Evolutionary conservation across 2,113 vertebrate species (phyloP).

Genomic region (Tachycineta bicolor): DNA sequence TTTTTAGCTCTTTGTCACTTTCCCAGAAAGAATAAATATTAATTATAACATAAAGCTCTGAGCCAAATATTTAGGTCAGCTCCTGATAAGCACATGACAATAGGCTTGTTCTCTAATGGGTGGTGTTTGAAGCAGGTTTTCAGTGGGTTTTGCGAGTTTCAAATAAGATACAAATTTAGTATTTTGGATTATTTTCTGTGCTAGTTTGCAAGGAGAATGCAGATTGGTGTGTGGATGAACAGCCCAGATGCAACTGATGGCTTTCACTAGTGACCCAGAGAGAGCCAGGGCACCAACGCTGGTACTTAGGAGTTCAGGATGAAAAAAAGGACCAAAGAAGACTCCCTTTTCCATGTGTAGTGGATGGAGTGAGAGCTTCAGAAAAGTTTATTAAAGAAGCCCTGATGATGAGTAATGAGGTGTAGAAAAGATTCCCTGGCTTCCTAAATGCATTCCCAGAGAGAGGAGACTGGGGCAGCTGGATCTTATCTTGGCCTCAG

Average conservation of each 20-base stretch:
- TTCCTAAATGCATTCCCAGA: not conserved
- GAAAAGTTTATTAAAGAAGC: not conserved
- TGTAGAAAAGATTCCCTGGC: not conserved
- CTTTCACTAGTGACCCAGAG: not conserved
- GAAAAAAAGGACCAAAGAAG: not conserved
- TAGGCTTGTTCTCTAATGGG: not conserved
- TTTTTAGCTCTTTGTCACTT: not conserved
- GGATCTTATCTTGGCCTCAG: not conserved
- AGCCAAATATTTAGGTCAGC: not conserved
- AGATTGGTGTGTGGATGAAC: not conserved
- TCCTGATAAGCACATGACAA: not conserved
- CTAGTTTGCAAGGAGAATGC: not conserved
- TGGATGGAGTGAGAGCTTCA: not conserved
- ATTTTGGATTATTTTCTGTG: not conserved
- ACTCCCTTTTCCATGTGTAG: rapidly evolving
- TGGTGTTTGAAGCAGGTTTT: not conserved
- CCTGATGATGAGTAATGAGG: not conserved
- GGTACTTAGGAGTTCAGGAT: not conserved
- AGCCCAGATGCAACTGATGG: not conserved
- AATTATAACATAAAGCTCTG: not conserved
- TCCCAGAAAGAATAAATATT: not conserved
- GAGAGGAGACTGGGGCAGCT: not conserved
- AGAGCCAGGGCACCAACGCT: rapidly evolving
- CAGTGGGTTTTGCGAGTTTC: not conserved
- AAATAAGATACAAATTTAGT: not conserved